Conservation (phyloP, 1,140 invertebrate genomes). For the Teleopsis dalmanni region DNA sequence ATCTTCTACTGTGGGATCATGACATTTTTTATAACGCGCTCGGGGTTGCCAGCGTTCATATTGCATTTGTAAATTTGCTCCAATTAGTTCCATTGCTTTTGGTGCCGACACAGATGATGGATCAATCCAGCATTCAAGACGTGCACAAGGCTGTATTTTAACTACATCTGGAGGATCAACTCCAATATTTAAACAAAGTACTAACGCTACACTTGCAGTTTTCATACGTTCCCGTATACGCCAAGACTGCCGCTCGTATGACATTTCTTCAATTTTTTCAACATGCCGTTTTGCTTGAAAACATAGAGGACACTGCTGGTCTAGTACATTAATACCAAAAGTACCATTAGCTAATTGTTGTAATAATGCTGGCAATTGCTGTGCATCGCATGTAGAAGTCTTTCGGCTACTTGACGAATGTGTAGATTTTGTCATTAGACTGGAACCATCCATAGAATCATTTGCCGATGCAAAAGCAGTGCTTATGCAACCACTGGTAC, state of each 20-base stretch:
- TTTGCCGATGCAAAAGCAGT: slow-evolving; percentile 1
- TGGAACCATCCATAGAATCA: slow-evolving; percentile 6
- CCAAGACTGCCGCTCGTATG: slow-evolving; percentile 24
- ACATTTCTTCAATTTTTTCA: slow-evolving; percentile 24
- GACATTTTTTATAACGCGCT: slow-evolving; percentile 89
- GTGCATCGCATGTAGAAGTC: slow-evolving; percentile 12
- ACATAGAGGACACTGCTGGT: slow-evolving; percentile 25
- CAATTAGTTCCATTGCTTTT: slow-evolving; percentile 91
- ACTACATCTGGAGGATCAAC: slow-evolving; percentile 98
- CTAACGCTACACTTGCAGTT: slow-evolving; percentile 97
- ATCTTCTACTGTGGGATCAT: slow-evolving; percentile 97
- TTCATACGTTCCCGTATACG: slow-evolving; percentile 65
- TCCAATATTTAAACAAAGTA: slow-evolving; percentile 96
- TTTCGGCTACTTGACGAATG: slow-evolving; percentile 11
- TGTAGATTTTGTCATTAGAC: too few relatives aligned
- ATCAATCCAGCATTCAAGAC: slow-evolving; percentile 96
- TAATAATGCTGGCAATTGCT: slow-evolving; percentile 8
- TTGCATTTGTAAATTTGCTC: slow-evolving; percentile 85
- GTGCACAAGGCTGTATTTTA: slow-evolving; percentile 92
- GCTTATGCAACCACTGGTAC: neutral
- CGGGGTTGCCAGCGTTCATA: slow-evolving; percentile 97
- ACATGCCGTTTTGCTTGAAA: slow-evolving; percentile 35
- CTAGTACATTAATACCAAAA: slow-evolving; percentile 9
- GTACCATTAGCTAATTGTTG: slow-evolving; percentile 12
- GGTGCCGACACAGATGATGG: slow-evolving; percentile 77